Base-by-base conservation (phyloP, 2,888 invertebrate species). In the Eledona agricola region DNA sequence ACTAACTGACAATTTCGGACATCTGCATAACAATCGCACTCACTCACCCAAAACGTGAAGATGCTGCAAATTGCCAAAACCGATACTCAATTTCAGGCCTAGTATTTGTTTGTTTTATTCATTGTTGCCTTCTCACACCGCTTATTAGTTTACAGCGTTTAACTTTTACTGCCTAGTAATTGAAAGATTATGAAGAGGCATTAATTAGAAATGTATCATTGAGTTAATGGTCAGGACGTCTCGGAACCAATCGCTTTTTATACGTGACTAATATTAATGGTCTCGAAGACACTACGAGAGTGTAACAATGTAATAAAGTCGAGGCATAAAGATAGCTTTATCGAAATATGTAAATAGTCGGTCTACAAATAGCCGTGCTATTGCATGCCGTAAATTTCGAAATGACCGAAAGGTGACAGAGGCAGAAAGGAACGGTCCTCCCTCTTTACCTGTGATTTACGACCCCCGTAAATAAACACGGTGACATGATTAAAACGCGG, bases 21-120 rank as follows among this genome's bases (percentile, higher is more conserved):
- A 66, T 69, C 64, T 70, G 62, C 66, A 70, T 69, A 54, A 70
- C 63, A 70, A 70, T 67, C 42, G 46, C 59, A 66, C 62, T 66
- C 66, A 67, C 67, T 65, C 28, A n/a, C n/a, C n/a, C n/a, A n/a
- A n/a, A n/a, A n/a, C n/a, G n/a, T n/a, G n/a, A n/a, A n/a, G n/a
- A n/a, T n/a, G n/a, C n/a, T n/a, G n/a, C n/a, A n/a, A n/a, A n/a
- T n/a, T n/a, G n/a, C n/a, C n/a, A n/a, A n/a, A n/a, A n/a, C n/a
- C n/a, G n/a, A n/a, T n/a, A n/a, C n/a, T n/a, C n/a, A n/a, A n/a
- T n/a, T n/a, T n/a, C n/a, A n/a, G n/a, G n/a, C n/a, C n/a, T n/a
- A n/a, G n/a, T n/a, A n/a, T n/a, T n/a, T n/a, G n/a, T n/a, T n/a
- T n/a, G n/a, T n/a, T n/a, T n/a, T n/a, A n/a, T n/a, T n/a, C n/a